Conservation (phyloP, 1,140 invertebrate genomes). For the Drosophila burlai region DNA sequence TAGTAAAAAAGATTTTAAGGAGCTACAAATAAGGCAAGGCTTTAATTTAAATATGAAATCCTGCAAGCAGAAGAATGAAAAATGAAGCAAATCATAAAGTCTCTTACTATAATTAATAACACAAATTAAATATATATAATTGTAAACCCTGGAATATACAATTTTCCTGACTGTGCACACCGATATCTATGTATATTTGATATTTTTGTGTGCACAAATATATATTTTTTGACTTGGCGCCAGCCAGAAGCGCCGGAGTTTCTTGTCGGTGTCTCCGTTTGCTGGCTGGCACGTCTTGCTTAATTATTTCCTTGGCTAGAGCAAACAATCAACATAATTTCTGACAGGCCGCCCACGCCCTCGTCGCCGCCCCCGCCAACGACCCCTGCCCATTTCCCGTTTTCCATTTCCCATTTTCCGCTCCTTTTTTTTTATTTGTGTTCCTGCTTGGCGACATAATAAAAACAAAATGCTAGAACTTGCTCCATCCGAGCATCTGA, state of each 20-base stretch:
- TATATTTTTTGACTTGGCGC: constrained; percentile 62
- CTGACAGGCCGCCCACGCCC: constrained; percentile 52
- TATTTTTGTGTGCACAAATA: constrained; percentile 20
- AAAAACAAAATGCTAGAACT: constrained; percentile 47
- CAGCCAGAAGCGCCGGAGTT: constrained; percentile 39
- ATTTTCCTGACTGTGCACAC: constrained; percentile 1
- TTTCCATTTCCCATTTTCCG: constrained; percentile 11
- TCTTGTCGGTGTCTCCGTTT: constrained; percentile 25
- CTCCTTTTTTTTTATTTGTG: constrained; percentile 29
- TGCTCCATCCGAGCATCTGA: constrained; percentile 29
- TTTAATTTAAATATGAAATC: no score
- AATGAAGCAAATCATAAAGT: no score
- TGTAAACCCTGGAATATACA: neutral
- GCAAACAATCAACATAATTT: constrained; percentile 81
- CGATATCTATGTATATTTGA: neutral
- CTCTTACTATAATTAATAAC: no score
- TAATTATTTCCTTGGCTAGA: constrained; percentile 78
- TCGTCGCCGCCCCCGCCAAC: neutral
- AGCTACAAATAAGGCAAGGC: no score
- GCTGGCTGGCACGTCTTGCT: constrained; percentile 64
- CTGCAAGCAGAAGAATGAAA: no score
- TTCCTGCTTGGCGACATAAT: constrained; percentile 46
- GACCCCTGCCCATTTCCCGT: neutral
- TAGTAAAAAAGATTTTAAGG: no score
- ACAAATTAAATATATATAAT: no score